Conservation (phyloP, 1,140 invertebrate species). For the Luehdorfia chinensis region DNA sequence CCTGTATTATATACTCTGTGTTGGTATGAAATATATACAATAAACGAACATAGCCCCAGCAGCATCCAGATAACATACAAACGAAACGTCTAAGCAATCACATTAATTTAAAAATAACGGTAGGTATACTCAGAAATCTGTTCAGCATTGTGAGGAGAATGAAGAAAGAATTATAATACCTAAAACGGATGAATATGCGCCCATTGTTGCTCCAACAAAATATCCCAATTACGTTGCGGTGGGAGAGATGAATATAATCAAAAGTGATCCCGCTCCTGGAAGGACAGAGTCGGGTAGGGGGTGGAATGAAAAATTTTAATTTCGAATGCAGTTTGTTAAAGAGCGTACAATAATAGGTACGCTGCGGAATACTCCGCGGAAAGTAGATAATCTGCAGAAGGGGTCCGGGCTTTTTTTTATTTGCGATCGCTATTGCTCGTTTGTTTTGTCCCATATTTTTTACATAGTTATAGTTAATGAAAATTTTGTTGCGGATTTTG, state of each 20-base stretch:
- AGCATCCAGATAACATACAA: background rate
- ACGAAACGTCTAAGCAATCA: slow-evolving; percentile 15
- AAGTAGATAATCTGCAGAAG: slow-evolving; percentile 67
- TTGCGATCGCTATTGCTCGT: slow-evolving; percentile 36
- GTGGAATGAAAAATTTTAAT: slow-evolving; percentile 72
- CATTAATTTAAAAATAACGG: slow-evolving; percentile 1
- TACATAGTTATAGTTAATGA: slow-evolving; percentile 7
- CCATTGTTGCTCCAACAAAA: slow-evolving; percentile 66
- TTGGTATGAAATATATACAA: no score
- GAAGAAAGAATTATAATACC: slow-evolving; percentile 59
- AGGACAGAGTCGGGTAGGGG: slow-evolving; percentile 35
- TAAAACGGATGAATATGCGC: slow-evolving; percentile 67
- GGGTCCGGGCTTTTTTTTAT: slow-evolving; percentile 29
- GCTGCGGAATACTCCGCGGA: slow-evolving; percentile 47
- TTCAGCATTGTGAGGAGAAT: slow-evolving; percentile 36
- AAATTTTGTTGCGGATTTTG: slow-evolving; percentile 2
- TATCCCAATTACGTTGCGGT: slow-evolving; percentile 72
- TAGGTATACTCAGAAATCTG: slow-evolving; percentile 17
- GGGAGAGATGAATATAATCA: slow-evolving; percentile 67
- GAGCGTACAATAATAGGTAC: slow-evolving; percentile 64
- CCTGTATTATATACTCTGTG: no score
- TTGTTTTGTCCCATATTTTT: slow-evolving; percentile 10
- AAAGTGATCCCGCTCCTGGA: slow-evolving; percentile 62
- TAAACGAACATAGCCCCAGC: no score
- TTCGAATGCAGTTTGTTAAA: slow-evolving; percentile 75